Percentiles rank a stretch among this genome's conserved stretches.
phyloP scores from a whole-genome alignment of 2,113 vertebrate species.

The Hemibagrus wyckioides region DNA sequence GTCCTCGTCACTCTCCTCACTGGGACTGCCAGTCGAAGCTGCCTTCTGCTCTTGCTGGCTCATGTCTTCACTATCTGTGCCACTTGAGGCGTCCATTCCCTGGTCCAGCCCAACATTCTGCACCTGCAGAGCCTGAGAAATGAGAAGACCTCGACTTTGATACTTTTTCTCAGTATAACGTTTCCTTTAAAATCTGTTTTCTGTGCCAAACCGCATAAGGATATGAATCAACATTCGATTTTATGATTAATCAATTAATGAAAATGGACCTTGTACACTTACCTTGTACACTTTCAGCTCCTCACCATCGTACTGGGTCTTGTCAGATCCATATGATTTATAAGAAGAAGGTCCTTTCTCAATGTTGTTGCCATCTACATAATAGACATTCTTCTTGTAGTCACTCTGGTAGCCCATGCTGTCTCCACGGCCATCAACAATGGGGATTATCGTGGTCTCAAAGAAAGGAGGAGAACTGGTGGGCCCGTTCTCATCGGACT shows the following conservation, averaged over 20 bases:
- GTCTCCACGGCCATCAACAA: constrained; percentile 69
- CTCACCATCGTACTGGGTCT: constrained; percentile 58
- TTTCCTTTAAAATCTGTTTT: not conserved
- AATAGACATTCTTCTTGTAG: constrained; percentile 70
- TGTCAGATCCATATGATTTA: constrained; percentile 67
- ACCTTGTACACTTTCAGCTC: constrained; percentile 73
- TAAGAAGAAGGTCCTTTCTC: constrained; percentile 67
- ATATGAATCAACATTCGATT: not conserved
- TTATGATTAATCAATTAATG: not conserved
- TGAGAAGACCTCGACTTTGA: not conserved
- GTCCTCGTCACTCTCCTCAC: constrained; percentile 63
- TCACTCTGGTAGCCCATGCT: constrained; percentile 68
- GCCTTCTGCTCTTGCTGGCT: constrained; percentile 43
- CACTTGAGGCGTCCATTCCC: constrained; percentile 61
- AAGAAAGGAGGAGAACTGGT: constrained; percentile 37
- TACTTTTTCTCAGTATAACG: not conserved
- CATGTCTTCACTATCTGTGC: constrained; percentile 39
- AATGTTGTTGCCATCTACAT: constrained; percentile 63
- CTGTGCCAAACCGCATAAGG: not conserved
- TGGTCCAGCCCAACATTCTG: constrained; percentile 67
- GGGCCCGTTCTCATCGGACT: constrained; percentile 66
- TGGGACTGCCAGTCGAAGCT: constrained; percentile 53
- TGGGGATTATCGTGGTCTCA: constrained; percentile 57
- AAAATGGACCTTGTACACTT: constrained; percentile 12
- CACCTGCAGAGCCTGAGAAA: constrained; percentile 66